Percentiles rank a stretch among this genome's conserved stretches.
phyloP scores from a whole-genome alignment of 1,140 invertebrate species.

The Drosophila auraria region DNA sequence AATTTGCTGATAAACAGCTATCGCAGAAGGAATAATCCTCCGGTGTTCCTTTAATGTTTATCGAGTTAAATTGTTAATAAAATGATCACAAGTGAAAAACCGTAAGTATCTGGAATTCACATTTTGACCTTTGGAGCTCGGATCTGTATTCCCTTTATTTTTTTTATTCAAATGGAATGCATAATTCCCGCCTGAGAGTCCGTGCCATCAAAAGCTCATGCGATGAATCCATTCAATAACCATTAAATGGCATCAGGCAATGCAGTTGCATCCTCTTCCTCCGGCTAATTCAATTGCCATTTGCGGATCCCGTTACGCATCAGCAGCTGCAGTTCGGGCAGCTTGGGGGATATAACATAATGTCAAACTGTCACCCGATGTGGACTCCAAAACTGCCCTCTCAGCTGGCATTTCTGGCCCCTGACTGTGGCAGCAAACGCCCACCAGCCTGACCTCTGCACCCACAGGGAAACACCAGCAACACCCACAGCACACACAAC shows the following conservation, averaged over 20 bases:
- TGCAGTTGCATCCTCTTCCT: slow-evolving; percentile 9
- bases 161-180: neutral
- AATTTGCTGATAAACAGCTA: too few relatives aligned
- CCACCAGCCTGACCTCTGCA: slow-evolving; percentile 49
- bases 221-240: neutral
- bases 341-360: slow-evolving; percentile 12
- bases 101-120: too few relatives aligned
- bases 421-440: slow-evolving; percentile 13
- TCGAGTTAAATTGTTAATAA: too few relatives aligned
- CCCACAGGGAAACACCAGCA: slow-evolving; percentile 13
- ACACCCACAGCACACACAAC: slow-evolving; percentile 16
- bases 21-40: neutral
- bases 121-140: too few relatives aligned
- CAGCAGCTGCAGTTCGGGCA: neutral
- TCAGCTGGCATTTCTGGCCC: slow-evolving; percentile 15
- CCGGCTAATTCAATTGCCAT: slow-evolving; percentile 15
- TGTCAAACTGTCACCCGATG: slow-evolving; percentile 23
- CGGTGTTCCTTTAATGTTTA: too few relatives aligned
- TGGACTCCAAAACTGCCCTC: slow-evolving; percentile 14
- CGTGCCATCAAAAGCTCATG: neutral
- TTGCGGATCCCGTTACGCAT: neutral
- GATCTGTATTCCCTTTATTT: too few relatives aligned
- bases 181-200: neutral
- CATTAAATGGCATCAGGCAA: neutral
- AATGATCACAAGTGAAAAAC: too few relatives aligned